Evolutionary conservation across 1,140 invertebrate genomes (phyloP).

Genomic region (Aphelinus atriplicis): DNA sequence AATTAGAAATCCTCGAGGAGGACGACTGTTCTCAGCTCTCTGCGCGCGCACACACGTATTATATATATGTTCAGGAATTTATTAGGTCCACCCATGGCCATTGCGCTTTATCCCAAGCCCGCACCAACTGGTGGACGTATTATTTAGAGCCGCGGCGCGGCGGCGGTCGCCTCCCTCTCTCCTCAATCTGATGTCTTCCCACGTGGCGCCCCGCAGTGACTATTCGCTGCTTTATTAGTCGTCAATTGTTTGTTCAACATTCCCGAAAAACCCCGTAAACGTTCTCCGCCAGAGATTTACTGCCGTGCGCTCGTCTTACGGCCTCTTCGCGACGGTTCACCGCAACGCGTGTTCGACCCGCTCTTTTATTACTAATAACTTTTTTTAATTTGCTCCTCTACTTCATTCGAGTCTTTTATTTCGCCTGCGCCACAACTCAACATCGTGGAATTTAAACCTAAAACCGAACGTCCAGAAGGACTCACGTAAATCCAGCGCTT

Average conservation of each 20-base stretch:
- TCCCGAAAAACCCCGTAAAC: conserved; percentile 65
- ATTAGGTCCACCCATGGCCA: not conserved
- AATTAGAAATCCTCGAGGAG: conserved; percentile 9
- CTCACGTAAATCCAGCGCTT: too few species aligned
- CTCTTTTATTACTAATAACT: too few species aligned
- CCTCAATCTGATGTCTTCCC: conserved; percentile 61
- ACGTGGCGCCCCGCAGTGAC: conserved; percentile 60
- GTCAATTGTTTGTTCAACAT: conserved; percentile 68
- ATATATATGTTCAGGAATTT: too few species aligned
- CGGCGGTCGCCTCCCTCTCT: not conserved
- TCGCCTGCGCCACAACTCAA: too few species aligned
- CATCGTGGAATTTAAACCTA: too few species aligned
- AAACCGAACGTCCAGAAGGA: too few species aligned
- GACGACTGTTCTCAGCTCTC: too few species aligned
- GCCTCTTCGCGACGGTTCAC: not conserved
- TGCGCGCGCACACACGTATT: too few species aligned
- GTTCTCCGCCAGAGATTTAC: conserved; percentile 62
- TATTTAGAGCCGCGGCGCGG: too few species aligned
- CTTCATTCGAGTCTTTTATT: too few species aligned
- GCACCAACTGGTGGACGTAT: too few species aligned
- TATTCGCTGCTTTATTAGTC: conserved; percentile 61
- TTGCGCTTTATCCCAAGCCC: not conserved
- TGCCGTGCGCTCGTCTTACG: conserved; percentile 41
- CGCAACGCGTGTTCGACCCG: not conserved
- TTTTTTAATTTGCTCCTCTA: too few species aligned